Percentiles rank a stretch among this genome's conserved stretches.
Conservation (phyloP, 2,797 vertebrate species). For the Hafferia zeledoni region DNA sequence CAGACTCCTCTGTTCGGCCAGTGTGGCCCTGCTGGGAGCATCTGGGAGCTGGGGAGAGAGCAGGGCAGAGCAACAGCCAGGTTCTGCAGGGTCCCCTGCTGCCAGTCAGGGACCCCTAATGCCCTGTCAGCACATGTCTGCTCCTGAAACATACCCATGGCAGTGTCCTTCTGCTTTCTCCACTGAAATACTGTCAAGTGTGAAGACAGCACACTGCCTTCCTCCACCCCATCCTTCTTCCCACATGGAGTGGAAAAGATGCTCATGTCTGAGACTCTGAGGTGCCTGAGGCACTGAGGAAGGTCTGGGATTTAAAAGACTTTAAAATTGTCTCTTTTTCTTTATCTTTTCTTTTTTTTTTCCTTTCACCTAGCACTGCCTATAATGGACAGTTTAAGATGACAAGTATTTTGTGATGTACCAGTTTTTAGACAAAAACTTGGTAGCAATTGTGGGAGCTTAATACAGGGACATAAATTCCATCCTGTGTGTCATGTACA, state of each 20-base stretch:
- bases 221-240: background rate
- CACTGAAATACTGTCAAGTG: background rate
- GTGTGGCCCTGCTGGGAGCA: fast-evolving
- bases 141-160: background rate
- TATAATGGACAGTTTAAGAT: background rate
- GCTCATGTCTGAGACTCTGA: background rate
- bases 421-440: background rate
- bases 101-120: fast-evolving
- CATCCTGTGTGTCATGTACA: background rate
- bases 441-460: background rate
- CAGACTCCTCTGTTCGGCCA: background rate
- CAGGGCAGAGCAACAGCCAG: background rate
- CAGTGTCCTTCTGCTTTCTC: background rate
- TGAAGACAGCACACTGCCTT: background rate
- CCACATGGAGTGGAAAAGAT: fast-evolving
- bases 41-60: background rate
- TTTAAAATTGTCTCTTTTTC: background rate
- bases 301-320: background rate
- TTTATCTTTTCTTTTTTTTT: too few relatives aligned
- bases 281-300: background rate
- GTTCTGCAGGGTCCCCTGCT: fast-evolving
- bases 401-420: background rate
- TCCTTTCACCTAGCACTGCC: background rate
- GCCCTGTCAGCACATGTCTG: background rate
- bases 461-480: background rate